A percentile compares a stretch with the other conserved stretches of the same genome.
Evolutionary conservation across 1,140 invertebrate species (phyloP).

Genomic region (Drosophila funebris): DNA sequence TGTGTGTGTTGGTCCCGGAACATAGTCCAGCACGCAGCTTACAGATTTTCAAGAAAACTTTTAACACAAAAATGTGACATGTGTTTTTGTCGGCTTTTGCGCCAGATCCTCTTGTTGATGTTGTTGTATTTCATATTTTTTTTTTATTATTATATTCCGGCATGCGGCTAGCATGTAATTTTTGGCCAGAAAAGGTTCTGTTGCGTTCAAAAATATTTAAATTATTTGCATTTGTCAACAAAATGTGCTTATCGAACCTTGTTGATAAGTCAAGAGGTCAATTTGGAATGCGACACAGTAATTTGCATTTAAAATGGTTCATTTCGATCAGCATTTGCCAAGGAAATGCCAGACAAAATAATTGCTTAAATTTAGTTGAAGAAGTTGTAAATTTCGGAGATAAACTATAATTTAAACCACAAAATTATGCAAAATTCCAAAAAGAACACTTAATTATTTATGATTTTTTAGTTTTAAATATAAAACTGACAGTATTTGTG

Average conservation of each 20-base stretch:
- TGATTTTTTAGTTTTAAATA: no score
- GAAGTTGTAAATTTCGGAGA: background rate
- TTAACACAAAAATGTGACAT: conserved; percentile 75
- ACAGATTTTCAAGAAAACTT: conserved; percentile 70
- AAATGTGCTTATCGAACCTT: conserved; percentile 23
- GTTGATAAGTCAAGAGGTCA: conserved; percentile 15
- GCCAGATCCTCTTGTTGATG: conserved; percentile 35
- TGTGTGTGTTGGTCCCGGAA: conserved; percentile 17
- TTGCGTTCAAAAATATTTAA: conserved; percentile 41
- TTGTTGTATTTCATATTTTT: conserved; percentile 23
- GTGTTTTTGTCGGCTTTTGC: conserved; percentile 66
- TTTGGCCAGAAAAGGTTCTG: conserved; percentile 9
- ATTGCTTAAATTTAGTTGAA: background rate
- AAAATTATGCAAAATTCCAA: no score
- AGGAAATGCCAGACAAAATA: background rate
- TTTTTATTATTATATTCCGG: conserved; percentile 15
- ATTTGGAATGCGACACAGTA: conserved; percentile 10
- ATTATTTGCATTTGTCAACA: conserved; percentile 39
- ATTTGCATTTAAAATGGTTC: conserved; percentile 40
- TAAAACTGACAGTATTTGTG: background rate
- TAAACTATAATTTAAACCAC: background rate
- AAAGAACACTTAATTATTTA: no score
- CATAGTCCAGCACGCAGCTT: conserved; percentile 55
- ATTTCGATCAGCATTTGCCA: conserved; percentile 5
- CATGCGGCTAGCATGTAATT: conserved; percentile 22